Base-by-base conservation (phyloP, 2,888 invertebrate species). In the Agonum fuliginosum region DNA sequence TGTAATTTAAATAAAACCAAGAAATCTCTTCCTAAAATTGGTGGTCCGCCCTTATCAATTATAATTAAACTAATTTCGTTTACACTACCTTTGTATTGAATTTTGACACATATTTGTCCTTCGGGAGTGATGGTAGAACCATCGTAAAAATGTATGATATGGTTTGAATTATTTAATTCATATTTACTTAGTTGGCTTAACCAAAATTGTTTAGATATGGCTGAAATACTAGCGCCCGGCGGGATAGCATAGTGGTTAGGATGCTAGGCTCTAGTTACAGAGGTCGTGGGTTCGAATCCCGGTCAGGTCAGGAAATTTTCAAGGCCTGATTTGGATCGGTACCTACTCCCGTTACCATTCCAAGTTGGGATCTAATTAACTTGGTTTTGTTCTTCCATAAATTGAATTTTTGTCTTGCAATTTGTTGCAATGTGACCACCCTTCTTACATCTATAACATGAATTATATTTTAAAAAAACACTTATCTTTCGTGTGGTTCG, bases 1-100 rank as follows among this genome's bases (percentile, higher is more conserved):
- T n/a, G n/a, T n/a, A n/a, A n/a, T n/a, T n/a, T n/a, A 79, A 51
- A 78, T 34, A 34, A 34, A 1, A 8, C 34, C 34, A 48, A 72
- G 30, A 71, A 62, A 78, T 22, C 24, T 20, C 8, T 24, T 71
- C 70, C 22, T 22, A 65, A 65, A 4, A 30, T 54, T 54, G 14
- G 17, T 19, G 6, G 41, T 69, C 37, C 34, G 6, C 34, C 8
- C 6, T 34, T 34, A 34, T 34, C 8, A 34, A 34, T 34, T 34
- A 34, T 34, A 4, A 34, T 34, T 34, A 34, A 34, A 34, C n/a
- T 34, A 10, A 34, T 6, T 34, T 34, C 3, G 8, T 34, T 34
- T 34, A 34, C 8, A 34, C 2, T 6, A 34, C n/a, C n/a, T 4
- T 34, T 34, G 8, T 2, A 34, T 34, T 34, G 3, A 34, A 34